Base-by-base conservation (phyloP, 2,797 vertebrate species). In the Serranus cabrilla region DNA sequence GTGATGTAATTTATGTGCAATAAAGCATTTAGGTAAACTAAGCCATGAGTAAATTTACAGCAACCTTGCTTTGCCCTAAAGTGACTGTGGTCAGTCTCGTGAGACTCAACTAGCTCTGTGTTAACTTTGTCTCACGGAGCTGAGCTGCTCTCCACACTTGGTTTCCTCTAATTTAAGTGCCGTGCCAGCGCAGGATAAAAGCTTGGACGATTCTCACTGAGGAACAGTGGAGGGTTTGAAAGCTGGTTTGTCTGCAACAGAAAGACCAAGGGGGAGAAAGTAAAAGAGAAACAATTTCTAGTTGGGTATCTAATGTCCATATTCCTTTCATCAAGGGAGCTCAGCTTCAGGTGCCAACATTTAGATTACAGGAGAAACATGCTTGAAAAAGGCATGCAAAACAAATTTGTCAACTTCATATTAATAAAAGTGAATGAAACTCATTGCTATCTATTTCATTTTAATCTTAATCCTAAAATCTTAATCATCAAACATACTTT, bases 141-240 rank as follows among this genome's bases (percentile, higher is more conserved):
- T 69, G 56, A 14, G 34, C 72, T 57, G 31, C 49, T 60, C 54
- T 61, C 43, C 49, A 74, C 51, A 42, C 56, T 74, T 66, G 50
- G 67, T 80, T 83, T 84, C 62, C 74, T 46, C 23, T 75, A 56
- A 75, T 68, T 58, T 78, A 56, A 82, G 52, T 57, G 40, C 54
- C 39, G 39, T 61, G 65, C 52, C 42, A 67, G 60, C 51, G 51
- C 47, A 59, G 58, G 67, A 61, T 70, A 65, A 71, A 78, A 75
- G 77, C 63, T 81, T n/a, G 45, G 66, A 46, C 0, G 2, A 39
- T 55, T 70, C 40, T 82, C 52, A 7, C n/a, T n/a, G 16, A 51
- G 4, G 17, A 54, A 58, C 18, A 11, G 31, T 46, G 17, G 6
- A 47, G 52, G 43, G 50, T 21, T 42, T 46, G 61, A 61, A 31